These are phyloP conservation scores for Scaptomyza parva DNA, from an alignment of 2,888 invertebrate species.

Conservation along the genomic window DNA sequence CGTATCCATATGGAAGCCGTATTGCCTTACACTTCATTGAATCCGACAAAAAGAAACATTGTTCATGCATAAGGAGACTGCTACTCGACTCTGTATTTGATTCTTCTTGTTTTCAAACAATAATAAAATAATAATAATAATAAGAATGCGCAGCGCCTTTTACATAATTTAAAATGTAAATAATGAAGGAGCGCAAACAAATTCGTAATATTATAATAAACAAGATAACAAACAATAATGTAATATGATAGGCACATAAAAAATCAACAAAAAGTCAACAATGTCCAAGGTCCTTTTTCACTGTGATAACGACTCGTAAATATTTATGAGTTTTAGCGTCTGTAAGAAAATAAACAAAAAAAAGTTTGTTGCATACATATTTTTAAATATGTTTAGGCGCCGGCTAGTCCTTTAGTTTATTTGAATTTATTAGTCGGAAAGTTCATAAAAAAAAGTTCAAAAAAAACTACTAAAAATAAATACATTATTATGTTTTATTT, in stretches of 20 bases:
- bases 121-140: slow-evolving; percentile 7
- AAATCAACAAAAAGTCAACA: slow-evolving; percentile 49
- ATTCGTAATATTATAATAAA: slow-evolving; percentile 54
- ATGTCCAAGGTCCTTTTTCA: slow-evolving; percentile 12
- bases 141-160: not conserved
- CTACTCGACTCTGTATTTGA: slow-evolving; percentile 4
- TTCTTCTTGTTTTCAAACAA: slow-evolving; percentile 15
- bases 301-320: slow-evolving; percentile 44
- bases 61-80: not conserved
- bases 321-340: slow-evolving; percentile 53
- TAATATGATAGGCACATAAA: slow-evolving; percentile 52
- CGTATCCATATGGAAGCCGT: slow-evolving; percentile 34
- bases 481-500: no score
- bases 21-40: slow-evolving; percentile 64
- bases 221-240: slow-evolving; percentile 68
- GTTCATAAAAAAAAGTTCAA: slow-evolving; percentile 5
- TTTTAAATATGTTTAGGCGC: slow-evolving; percentile 39
- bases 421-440: slow-evolving; percentile 43
- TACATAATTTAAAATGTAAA: slow-evolving; percentile 68
- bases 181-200: slow-evolving; percentile 48
- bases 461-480: not conserved
- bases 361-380: not conserved
- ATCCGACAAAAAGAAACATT: slow-evolving; percentile 24
- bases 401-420: slow-evolving; percentile 33
- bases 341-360: no score